Percentiles rank a stretch among this genome's conserved stretches.
phyloP scores from a whole-genome alignment of 2,113 vertebrate species.

The Tretioscincus oriximinensis region DNA sequence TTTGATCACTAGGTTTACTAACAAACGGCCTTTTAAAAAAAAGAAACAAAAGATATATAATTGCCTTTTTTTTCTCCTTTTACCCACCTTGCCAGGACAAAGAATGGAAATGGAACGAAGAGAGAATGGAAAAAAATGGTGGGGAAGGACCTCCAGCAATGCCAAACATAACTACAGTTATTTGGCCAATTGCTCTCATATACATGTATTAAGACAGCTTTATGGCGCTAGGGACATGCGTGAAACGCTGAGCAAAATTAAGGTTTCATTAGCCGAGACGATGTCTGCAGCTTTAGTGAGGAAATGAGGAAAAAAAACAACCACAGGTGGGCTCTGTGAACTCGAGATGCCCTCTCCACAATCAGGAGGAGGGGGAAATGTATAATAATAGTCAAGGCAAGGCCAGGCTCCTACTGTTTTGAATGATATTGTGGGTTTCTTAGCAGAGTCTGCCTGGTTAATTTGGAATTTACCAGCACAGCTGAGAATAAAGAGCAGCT shows the following conservation, averaged over 20 bases:
- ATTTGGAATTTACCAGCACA: constrained; percentile 49
- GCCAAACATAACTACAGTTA: constrained; percentile 57
- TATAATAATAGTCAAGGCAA: constrained; percentile 66
- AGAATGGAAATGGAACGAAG: not conserved
- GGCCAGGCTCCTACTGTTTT: constrained; percentile 49
- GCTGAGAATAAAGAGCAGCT: constrained; percentile 56
- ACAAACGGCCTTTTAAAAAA: constrained; percentile 35
- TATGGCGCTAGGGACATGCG: constrained; percentile 32
- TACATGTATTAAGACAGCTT: constrained; percentile 60
- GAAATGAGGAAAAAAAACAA: constrained; percentile 38
- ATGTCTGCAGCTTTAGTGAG: constrained; percentile 34
- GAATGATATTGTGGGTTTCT: constrained; percentile 50
- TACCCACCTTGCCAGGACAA: not conserved
- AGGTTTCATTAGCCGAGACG: constrained; percentile 45
- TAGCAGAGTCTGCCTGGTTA: not conserved
- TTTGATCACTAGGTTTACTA: constrained; percentile 32
- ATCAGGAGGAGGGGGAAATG: constrained; percentile 25
- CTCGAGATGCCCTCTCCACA: constrained; percentile 45
- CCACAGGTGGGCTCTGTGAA: constrained; percentile 49
- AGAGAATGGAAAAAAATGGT: rapidly evolving
- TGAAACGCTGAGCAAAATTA: constrained; percentile 53
- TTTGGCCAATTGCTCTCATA: constrained; percentile 64
- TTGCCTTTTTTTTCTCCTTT: not conserved
- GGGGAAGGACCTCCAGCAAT: not conserved
- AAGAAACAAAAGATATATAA: too few species aligned